Evolutionary conservation across 2,888 invertebrate genomes (phyloP), one percentile per base, ranked within the genome.

Genomic region (Pachycephus smyrnensis): DNA sequence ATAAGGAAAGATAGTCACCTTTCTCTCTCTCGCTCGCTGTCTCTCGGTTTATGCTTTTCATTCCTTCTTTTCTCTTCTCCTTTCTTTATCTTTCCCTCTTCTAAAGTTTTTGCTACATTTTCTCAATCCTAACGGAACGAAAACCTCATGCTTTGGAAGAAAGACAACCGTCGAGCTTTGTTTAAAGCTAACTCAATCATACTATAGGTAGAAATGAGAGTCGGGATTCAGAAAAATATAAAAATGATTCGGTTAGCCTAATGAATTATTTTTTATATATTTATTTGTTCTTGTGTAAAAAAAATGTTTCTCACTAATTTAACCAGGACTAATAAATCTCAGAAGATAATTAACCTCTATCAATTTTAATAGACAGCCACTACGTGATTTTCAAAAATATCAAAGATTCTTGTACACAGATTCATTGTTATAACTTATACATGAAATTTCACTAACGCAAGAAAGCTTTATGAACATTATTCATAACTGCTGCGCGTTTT

Each of bases 1-100:
- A 55, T 55, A 55, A 55, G 76, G 75, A 75, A 79, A 82, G 81
- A 82, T 82, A 74, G 79, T 81, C 76, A 79, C 69, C 73, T 33
- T 35, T 23, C 37, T 35, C 68, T 31, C 12, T 77, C 71, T 78
- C 69, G 75, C 69, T 75, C 74, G 68, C 75, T 30, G 4, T 68
- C 76, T 31, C 23, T 37, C 37, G 30, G 6, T 69, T 33, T 32
- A n/a, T n/a, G n/a, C n/a, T 36, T 2, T 15, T 37, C 37, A 15
- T 15, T 12, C 15, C 4, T 1, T 55, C 9, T 23, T 55, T 55
- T 55, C 23, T 55, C 55, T 9, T 55, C 6, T 55, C 23, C 55
- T 55, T 23, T 23, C 55, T 55, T 55, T 55, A 55, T 55, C 23
- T 55, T 55, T 1, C 23, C 23, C 55, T 23, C 55, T 55, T 55